A percentile compares a stretch with the other conserved stretches of the same genome.
Conservation (phyloP, 2,113 vertebrate species). For the Oreochromis spilurus region DNA sequence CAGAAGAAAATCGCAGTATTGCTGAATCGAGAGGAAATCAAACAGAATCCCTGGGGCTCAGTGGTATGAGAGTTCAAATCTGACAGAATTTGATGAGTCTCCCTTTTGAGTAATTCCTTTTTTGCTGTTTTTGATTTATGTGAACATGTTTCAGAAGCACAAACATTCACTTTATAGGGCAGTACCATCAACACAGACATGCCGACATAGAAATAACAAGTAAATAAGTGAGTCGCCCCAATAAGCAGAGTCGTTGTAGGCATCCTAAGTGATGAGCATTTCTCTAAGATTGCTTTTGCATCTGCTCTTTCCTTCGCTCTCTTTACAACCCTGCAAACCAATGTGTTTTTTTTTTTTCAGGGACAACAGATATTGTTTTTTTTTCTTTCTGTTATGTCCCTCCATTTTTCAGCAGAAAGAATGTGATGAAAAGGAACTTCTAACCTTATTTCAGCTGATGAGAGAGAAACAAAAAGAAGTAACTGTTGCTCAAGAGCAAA, state of each 20-base stretch:
- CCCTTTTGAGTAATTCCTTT: slow-evolving; percentile 1
- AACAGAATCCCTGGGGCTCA: slow-evolving; percentile 34
- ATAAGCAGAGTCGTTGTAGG: neutral
- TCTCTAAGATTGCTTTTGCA: neutral
- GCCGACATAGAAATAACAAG: slow-evolving; percentile 6
- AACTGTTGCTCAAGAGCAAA: slow-evolving; percentile 44
- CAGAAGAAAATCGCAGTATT: slow-evolving; percentile 39
- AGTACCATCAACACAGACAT: neutral
- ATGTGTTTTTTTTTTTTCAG: neutral
- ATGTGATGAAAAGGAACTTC: slow-evolving; percentile 44
- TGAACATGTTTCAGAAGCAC: slow-evolving; percentile 3
- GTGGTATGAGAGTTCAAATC: slow-evolving; percentile 35
- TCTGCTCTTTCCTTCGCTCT: neutral
- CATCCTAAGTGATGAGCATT: neutral
- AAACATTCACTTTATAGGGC: neutral
- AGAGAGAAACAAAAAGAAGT: slow-evolving; percentile 33
- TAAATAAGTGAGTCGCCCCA: slow-evolving; percentile 31
- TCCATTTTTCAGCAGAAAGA: slow-evolving; percentile 25
- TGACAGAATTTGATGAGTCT: slow-evolving; percentile 44
- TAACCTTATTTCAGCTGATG: slow-evolving; percentile 37
- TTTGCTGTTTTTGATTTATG: slow-evolving; percentile 11
- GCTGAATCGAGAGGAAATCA: slow-evolving; percentile 56
- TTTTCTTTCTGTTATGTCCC: slow-evolving; percentile 38
- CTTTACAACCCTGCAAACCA: neutral
- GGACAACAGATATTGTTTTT: slow-evolving; percentile 20